Percentiles rank a stretch among this genome's conserved stretches.
Conservation (phyloP, 2,797 vertebrate genomes). For the Sebastolobus alascanus region DNA sequence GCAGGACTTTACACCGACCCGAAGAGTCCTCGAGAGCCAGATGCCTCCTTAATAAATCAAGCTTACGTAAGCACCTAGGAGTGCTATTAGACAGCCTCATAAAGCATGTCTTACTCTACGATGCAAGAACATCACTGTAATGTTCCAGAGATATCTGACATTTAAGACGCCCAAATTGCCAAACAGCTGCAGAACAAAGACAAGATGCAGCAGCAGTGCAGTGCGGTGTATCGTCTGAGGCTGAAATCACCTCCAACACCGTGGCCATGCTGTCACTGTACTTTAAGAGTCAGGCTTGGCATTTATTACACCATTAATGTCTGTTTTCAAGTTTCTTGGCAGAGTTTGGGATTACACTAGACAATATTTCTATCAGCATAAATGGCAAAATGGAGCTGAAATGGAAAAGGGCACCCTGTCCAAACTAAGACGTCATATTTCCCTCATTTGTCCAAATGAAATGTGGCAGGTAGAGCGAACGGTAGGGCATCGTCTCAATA, state of each 20-base stretch:
- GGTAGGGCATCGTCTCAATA: background rate
- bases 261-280: constrained; percentile 5
- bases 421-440: background rate
- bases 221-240: constrained; percentile 9
- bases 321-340: constrained; percentile 24
- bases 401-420: constrained; percentile 9
- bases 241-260: background rate
- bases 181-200: constrained; percentile 54
- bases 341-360: background rate
- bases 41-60: constrained; percentile 45
- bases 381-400: background rate
- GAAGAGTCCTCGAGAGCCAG: constrained; percentile 7
- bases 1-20: background rate
- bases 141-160: constrained; percentile 40
- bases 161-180: constrained; percentile 34
- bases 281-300: background rate
- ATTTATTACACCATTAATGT: constrained; percentile 1
- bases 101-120: constrained; percentile 28
- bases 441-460: background rate
- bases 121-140: constrained; percentile 26
- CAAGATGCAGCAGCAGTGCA: constrained; percentile 19
- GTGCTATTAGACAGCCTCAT: constrained; percentile 45
- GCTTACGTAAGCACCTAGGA: constrained; percentile 47
- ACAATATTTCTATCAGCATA: constrained; percentile 8
- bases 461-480: background rate